Base-by-base conservation (phyloP, 1,140 invertebrate genomes). In the Harlomillsia oculata region DNA sequence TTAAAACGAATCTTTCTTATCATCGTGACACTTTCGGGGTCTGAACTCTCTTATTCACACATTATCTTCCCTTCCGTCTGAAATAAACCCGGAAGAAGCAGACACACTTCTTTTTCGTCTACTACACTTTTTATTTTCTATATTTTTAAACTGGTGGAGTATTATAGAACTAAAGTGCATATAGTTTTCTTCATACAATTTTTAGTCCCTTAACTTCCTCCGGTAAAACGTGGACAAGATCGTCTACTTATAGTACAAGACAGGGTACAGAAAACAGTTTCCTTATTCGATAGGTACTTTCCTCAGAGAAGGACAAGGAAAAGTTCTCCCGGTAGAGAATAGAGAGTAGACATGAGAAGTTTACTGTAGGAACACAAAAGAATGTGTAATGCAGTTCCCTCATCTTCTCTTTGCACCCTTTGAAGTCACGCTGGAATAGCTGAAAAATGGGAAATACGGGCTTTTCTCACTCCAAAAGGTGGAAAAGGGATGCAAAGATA, bases 371-470 rank as follows among this genome's bases (percentile, higher is more conserved):
- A 30, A 48, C 29, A 48, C 45, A 48, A 48, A 48, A 48, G 45
- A 48, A 48, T 48, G 45, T 32, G 45, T 48, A 48, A 48, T 48
- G 45, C 45, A 48, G 45, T 32, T 32, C 45, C 34, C 45, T 32
- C 45, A 30, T 20, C 20, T 30, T 30, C 44, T 48, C 45, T 48
- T n/a, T n/a, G n/a, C 45, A 48, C 45, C 45, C 45, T 48, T 48
- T 48, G 45, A 48, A 48, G 45, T 48, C 34, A n/a, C n/a, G 45
- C 28, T 48, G 28, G 45, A 32, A 30, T 48, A 21, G 16, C 45
- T 21, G 29, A 48, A 48, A 48, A 48, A 48, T 48, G 45, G 45
- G 29, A 48, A 48, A 32, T 20, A 13, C 18, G 36, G 14, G 20
- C 23, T 3, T 48, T 14, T 30, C 34, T n/a, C 18, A 46, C 28